These are phyloP conservation scores for Ceriagrion tenellum DNA, from an alignment of 2,888 invertebrate genomes.

Conservation along the genomic window DNA sequence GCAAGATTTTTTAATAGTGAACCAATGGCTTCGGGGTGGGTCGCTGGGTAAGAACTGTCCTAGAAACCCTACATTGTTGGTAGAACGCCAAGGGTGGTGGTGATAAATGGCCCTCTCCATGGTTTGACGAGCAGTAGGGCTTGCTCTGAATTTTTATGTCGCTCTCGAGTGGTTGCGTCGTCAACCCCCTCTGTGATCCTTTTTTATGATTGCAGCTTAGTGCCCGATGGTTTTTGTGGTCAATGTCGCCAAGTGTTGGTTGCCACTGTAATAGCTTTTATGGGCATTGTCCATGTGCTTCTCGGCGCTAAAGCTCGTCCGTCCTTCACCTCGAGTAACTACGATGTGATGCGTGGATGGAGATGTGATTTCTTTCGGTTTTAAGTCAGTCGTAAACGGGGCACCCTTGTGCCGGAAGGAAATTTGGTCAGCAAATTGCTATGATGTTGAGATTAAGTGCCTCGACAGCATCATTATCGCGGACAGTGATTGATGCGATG, in stretches of 20 bases:
- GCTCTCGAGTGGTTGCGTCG: background rate
- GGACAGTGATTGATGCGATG: background rate
- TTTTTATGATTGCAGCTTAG: background rate
- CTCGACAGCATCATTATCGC: background rate
- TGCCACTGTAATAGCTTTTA: background rate
- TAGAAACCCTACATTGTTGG: no score
- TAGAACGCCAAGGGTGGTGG: no score
- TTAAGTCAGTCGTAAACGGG: background rate
- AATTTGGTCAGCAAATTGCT: background rate
- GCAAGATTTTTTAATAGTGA: no score
- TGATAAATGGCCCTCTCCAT: background rate
- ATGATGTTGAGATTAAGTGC: background rate
- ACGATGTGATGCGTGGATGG: background rate
- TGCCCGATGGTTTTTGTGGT: background rate
- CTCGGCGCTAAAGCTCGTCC: background rate
- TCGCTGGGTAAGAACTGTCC: no score
- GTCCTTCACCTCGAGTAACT: background rate
- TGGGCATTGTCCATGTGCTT: background rate
- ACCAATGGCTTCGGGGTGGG: no score
- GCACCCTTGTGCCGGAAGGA: background rate
- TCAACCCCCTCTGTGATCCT: background rate
- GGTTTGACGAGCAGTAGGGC: background rate
- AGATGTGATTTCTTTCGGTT: background rate
- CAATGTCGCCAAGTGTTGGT: no score
- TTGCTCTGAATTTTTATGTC: background rate